Percentiles rank a stretch among this genome's conserved stretches.
phyloP scores from a whole-genome alignment of 2,797 vertebrate species.

The Platalea minor region DNA sequence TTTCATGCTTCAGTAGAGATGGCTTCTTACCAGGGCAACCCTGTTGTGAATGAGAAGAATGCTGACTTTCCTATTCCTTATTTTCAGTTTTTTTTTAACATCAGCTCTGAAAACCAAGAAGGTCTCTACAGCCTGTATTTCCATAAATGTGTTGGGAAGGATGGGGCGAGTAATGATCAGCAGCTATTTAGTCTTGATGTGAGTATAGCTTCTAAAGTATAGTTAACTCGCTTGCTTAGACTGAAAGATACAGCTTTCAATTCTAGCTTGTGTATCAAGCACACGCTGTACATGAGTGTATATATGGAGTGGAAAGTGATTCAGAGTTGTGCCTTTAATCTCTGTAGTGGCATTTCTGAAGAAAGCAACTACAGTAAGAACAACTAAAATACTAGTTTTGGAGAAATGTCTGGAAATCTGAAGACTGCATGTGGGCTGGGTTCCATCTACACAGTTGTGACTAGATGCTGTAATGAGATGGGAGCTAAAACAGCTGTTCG shows the following conservation, averaged over 20 bases:
- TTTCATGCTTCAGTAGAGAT: not conserved
- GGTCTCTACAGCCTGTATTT: slow-evolving; percentile 88
- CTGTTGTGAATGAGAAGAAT: not conserved
- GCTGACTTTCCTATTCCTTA: not conserved
- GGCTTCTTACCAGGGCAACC: not conserved
- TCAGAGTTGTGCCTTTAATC: not conserved
- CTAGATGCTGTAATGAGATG: not conserved
- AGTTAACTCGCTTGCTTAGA: not conserved
- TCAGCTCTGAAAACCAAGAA: slow-evolving; percentile 79
- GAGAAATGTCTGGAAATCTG: not conserved
- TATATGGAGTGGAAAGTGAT: not conserved
- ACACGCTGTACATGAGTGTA: not conserved
- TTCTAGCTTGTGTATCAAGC: not conserved
- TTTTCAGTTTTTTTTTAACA: slow-evolving; percentile 83
- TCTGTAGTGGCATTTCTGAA: not conserved
- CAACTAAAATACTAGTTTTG: not conserved
- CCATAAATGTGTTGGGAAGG: slow-evolving; percentile 75
- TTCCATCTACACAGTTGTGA: not conserved
- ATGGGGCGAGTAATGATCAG: not conserved
- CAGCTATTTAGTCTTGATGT: slow-evolving; percentile 82
- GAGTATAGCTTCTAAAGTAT: slow-evolving; percentile 55
- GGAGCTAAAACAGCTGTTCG: not conserved
- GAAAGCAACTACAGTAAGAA: not conserved
- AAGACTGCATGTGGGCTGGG: not conserved
- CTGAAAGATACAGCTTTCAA: not conserved